These are phyloP conservation scores for Itoplectis maculator DNA, from an alignment of 2,888 invertebrate genomes.

Conservation along the genomic window DNA sequence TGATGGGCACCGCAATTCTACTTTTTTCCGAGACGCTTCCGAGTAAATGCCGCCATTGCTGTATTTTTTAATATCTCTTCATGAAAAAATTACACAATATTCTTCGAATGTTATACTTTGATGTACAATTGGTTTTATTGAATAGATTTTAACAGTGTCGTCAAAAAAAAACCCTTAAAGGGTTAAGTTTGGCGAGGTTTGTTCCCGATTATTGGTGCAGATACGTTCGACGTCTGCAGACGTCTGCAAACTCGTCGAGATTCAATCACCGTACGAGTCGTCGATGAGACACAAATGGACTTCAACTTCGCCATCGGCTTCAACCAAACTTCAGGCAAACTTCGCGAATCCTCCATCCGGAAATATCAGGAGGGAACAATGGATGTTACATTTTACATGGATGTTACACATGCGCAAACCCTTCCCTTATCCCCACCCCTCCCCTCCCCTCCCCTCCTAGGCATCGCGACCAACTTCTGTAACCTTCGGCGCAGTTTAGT, in stretches of 20 bases:
- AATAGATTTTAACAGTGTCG: too few species aligned
- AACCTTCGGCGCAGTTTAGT: conserved; percentile 60
- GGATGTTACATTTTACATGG: conserved; percentile 67
- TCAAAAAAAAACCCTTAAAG: too few species aligned
- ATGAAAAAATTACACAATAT: too few species aligned
- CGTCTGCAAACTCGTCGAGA: neutral
- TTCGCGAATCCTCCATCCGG: conserved; percentile 1
- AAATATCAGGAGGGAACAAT: conserved; percentile 36
- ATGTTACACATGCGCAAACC: conserved; percentile 48
- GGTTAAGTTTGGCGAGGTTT: conserved; percentile 40
- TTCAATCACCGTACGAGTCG: neutral
- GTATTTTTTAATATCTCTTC: too few species aligned
- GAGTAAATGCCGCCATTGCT: too few species aligned
- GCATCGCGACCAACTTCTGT: conserved; percentile 8
- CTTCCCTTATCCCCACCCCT: too few species aligned
- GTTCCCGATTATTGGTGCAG: conserved; percentile 8
- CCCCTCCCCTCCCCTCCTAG: too few species aligned
- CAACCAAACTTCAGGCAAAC: neutral
- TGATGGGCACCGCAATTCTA: too few species aligned
- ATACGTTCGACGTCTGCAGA: neutral
- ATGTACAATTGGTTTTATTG: too few species aligned
- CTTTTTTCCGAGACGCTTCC: too few species aligned
- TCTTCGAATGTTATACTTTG: too few species aligned
- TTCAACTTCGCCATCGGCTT: neutral
- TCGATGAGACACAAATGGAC: neutral